phyloP scores from a whole-genome alignment of 2,797 vertebrate genomes.

The Leptodactylus fallax region DNA sequence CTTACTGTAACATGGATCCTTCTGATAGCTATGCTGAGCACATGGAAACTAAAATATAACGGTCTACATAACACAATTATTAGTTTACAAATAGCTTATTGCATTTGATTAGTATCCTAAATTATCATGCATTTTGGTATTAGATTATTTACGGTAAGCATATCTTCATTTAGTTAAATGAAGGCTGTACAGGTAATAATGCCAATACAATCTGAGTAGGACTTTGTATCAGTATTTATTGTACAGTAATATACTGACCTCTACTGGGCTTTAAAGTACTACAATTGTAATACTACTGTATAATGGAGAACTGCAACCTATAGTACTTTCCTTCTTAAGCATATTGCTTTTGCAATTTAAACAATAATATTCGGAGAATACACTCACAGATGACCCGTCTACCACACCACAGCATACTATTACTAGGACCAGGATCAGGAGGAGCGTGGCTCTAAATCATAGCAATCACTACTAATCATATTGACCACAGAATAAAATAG shows the following conservation, averaged over 20 bases:
- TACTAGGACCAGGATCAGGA: too few species aligned
- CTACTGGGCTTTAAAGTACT: not conserved
- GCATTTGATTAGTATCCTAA: not conserved
- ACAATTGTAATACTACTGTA: not conserved
- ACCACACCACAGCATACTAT: too few species aligned
- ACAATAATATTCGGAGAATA: not conserved
- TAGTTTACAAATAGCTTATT: not conserved
- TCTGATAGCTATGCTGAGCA: not conserved
- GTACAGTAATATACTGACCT: conserved; percentile 19
- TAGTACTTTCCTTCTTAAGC: not conserved
- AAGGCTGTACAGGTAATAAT: not conserved
- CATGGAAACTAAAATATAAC: not conserved
- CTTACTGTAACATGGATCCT: not conserved
- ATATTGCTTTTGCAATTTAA: not conserved
- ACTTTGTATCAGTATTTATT: too few species aligned
- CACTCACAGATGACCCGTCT: not conserved
- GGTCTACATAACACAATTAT: not conserved
- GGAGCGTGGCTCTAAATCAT: too few species aligned
- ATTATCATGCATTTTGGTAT: not conserved
- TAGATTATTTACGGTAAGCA: not conserved
- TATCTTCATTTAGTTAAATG: not conserved
- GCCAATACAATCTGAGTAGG: not conserved
- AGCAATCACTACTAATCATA: too few species aligned
- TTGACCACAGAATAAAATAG: too few species aligned
- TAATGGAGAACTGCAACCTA: not conserved